Evolutionary conservation across 1,140 invertebrate genomes (phyloP).

Genomic region (Colletes latitarsis): DNA sequence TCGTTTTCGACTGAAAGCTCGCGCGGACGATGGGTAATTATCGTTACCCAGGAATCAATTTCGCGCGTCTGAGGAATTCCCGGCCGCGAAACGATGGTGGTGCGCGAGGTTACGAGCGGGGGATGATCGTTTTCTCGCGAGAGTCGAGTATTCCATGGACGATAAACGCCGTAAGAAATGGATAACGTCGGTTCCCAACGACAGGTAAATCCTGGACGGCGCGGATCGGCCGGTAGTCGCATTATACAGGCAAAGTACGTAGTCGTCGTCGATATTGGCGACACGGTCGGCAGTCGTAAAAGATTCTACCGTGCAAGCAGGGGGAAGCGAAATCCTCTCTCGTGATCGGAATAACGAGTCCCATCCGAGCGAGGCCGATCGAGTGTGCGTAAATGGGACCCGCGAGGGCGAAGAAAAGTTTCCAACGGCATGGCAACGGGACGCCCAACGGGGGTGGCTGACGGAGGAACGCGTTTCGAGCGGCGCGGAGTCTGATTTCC

Average conservation of each 20-base stretch:
- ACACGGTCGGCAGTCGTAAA: constrained; percentile 61
- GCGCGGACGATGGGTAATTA: background rate
- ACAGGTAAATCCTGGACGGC: constrained; percentile 28
- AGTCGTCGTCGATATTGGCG: constrained; percentile 64
- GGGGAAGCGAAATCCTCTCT: constrained; percentile 56
- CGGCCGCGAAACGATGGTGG: too few species aligned
- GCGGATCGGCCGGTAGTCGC: constrained; percentile 2
- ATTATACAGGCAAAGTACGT: constrained; percentile 63
- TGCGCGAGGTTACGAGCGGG: background rate
- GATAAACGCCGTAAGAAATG: constrained; percentile 23
- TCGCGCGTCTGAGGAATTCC: background rate
- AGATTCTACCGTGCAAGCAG: constrained; percentile 56
- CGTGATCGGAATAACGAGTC: constrained; percentile 67
- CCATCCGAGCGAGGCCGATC: constrained; percentile 47
- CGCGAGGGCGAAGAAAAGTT: constrained; percentile 52
- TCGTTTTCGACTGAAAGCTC: too few species aligned
- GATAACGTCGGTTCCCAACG: constrained; percentile 23
- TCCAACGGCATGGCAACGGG: background rate
- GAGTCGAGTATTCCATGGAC: background rate
- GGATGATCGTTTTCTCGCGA: background rate
- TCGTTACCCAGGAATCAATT: constrained; percentile 11
- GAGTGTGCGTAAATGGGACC: constrained; percentile 61
- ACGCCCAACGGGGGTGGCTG: too few species aligned
- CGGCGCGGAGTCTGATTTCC: constrained; percentile 51
- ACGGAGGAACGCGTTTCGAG: constrained; percentile 29